phyloP scores from a whole-genome alignment of 1,140 invertebrate species.

The Heliconius melpomene region DNA sequence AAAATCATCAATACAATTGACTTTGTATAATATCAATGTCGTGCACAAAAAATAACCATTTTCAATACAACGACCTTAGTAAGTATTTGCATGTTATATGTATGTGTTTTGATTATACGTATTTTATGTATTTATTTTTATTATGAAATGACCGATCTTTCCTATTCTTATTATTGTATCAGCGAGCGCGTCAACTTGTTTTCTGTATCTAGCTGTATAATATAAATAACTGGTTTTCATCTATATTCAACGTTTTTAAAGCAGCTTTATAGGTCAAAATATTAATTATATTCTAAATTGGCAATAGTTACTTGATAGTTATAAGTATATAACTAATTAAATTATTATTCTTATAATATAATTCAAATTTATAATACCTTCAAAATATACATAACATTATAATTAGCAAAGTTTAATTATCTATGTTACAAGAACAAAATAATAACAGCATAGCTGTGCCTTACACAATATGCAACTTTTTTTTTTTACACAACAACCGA shows the following conservation, averaged over 20 bases:
- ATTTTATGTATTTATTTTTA: too few species aligned
- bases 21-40: not conserved
- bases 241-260: not conserved
- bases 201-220: not conserved
- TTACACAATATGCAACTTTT: not conserved
- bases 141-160: conserved; percentile 2
- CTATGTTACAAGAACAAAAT: too few species aligned
- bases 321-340: too few species aligned
- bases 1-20: not conserved
- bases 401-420: too few species aligned
- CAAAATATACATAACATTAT: too few species aligned
- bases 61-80: not conserved
- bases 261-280: not conserved
- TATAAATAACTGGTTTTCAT: conserved; percentile 17
- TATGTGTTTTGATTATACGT: not conserved
- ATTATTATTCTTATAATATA: too few species aligned
- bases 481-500: not conserved
- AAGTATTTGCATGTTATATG: not conserved
- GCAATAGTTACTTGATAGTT: too few species aligned
- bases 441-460: too few species aligned
- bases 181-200: conserved; percentile 2
- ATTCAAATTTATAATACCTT: too few species aligned
- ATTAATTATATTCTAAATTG: not conserved
- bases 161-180: not conserved
- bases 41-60: not conserved